Evolutionary conservation across 2,113 vertebrate species (phyloP), one percentile per base, ranked within the genome.

Genomic region (Elephas maximus): DNA sequence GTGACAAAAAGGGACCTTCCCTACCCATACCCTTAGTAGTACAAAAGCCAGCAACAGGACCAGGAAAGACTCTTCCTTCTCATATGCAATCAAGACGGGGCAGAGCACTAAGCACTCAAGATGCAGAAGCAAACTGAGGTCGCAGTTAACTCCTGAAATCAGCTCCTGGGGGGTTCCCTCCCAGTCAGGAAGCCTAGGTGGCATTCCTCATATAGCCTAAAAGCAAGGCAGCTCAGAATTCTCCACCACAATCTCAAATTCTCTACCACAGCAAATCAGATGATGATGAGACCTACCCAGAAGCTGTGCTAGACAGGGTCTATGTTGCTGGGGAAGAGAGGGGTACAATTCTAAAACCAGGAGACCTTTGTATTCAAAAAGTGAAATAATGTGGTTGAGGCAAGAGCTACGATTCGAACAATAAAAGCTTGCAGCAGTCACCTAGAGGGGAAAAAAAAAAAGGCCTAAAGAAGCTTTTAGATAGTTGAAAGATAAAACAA

Each of bases 91-190:
- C 87, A 23, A 62, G 88, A 88, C 93, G 89, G 90, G 41, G 79
- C 79, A 96, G 57, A 37, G 95, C 89, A 92, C 86, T n/a, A 71
- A 93, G 83, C 83, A 92, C 73, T 90, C 86, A 1, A 94, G 97
- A 96, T n/a, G 96, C 89, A 91, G 91, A 94, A 94, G 94, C 9
- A 81, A 84, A 93, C 78, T 74, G 21, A 77, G 74, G 53, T 10
- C 60, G 60, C 10, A n/a, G 93, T 80, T 48, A 96, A 78, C 44
- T 78, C 88, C 51, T 20, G 90, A 93, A 92, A 86, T 7, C 63
- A 23, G 71, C 63, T 93, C 67, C 81, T 33, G 57, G 78, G 44
- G 97, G 95, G 97, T 96, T 93, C 88, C 92, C 88, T 94, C 96
- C 96, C 89, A 95, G 94, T 71, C 37, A 18, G 51, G 71, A 88